Base-by-base conservation (phyloP, 1,140 invertebrate species). In the Diabrotica virgifera region DNA sequence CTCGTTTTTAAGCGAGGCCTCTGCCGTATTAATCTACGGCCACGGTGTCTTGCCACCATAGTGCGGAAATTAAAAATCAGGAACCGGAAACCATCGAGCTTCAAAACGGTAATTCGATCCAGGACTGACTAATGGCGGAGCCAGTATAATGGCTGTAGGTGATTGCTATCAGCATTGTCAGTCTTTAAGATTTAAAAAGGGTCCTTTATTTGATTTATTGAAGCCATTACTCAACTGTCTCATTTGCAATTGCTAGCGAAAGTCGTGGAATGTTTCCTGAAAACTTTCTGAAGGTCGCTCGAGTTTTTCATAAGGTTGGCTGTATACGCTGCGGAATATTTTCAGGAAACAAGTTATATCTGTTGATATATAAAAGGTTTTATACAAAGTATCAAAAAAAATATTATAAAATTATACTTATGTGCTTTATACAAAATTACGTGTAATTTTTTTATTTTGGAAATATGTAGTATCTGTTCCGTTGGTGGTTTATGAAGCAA, bases 141-240 rank as follows among this genome's bases (percentile, higher is more conserved):
- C 65, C 68, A 69, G 37, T 36, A 70, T 72, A 72, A 70, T 72
- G 59, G 71, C 57, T 35, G 11, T 36, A 12, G 56, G 12, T 58
- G 56, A 72, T 72, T 72, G 69, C 71, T 68, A 72, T 72, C 56
- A 56, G 64, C 54, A 68, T 62, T 72, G 71, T 72, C 71, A 58
- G 59, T 68, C 69, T 72, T 69, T 69, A 69, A 70, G 71, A 72
- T 72, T 72, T 70, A 67, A 70, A 69, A 69, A 70, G 65, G 69
- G 69, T 70, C 67, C 66, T 58, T 70, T 69, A 62, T 72, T 69
- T 70, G 71, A 72, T 72, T 72, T 72, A 72, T 72, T 58, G 56
- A 51, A 24, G 63, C 65, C 66, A 70, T 72, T 69, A 68, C 46
- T 72, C 69, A 72, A 60, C 63, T 69, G 69, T 69, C 69, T 72